Evolutionary conservation across 2,113 vertebrate genomes (phyloP), one percentile per base, ranked within the genome.

Genomic region (Ploceus nigricollis): DNA sequence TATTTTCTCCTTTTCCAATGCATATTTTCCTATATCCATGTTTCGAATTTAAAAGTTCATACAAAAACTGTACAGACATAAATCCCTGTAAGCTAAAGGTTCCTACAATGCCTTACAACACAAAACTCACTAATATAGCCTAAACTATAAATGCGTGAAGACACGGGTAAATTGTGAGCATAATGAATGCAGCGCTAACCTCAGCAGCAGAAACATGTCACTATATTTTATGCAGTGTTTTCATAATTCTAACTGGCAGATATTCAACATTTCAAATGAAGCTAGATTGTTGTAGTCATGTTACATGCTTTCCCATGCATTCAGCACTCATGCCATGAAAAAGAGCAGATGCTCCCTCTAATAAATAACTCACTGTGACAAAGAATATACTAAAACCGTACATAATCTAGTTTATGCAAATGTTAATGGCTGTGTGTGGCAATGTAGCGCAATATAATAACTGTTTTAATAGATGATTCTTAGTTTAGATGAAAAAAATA

Each of bases 241-340:
- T 87, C 92, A 45, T 90, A 83, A 94, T 83, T 94, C 60, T 87
- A 76, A 58, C 58, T 87, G 69, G 86, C 76, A 97, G 87, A 90
- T 94, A 60, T 53, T 96, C 91, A 78, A 82, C 94, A 94, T 95
- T 93, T 93, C 35, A 93, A 97, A 80, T 60, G 10, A 87, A 88
- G 37, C 84, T 94, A 61, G 21, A 87, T 80, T 78, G 60, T 80
- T 94, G 70, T 77, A 96, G 85, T 86, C 94, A 72, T 64, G 7
- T 30, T 87, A 94, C 91, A 92, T 39, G 53, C 63, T 51, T 94
- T 88, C 27, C 75, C 73, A 81, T 72, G 91, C 69, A 86, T 40
- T 85, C 90, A 84, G 87, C 28, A 47, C 35, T 35, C 37, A 78
- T 39, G 33, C 35, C 78, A 87, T 27, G 68, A 86, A 91, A 89